Evolutionary conservation across 2,113 vertebrate species (phyloP).

Genomic region (human (Homo sapiens)): GRCh38 chr11:112631501-112632000

Average conservation of each 20-base stretch:
- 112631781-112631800: not conserved
- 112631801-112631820: not conserved
- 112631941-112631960: not conserved
- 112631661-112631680: not conserved
- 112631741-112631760: not conserved
- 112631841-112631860: not conserved
- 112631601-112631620: not conserved
- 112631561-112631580: not conserved
- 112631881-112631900: not conserved
- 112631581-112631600: not conserved
- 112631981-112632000: not conserved
- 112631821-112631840: not conserved
- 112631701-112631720: not conserved
- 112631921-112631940: rapidly evolving
- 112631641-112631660: not conserved
- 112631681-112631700: not conserved
- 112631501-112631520: not conserved
- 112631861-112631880: not conserved
- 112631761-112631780: not conserved
- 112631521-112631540: not conserved
- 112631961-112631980: not conserved
- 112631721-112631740: not conserved
- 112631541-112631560: not conserved
- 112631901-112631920: not conserved
- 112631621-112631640: not conserved